Base-by-base conservation (phyloP, 2,113 vertebrate genomes). In the Notothenia coriiceps region DNA sequence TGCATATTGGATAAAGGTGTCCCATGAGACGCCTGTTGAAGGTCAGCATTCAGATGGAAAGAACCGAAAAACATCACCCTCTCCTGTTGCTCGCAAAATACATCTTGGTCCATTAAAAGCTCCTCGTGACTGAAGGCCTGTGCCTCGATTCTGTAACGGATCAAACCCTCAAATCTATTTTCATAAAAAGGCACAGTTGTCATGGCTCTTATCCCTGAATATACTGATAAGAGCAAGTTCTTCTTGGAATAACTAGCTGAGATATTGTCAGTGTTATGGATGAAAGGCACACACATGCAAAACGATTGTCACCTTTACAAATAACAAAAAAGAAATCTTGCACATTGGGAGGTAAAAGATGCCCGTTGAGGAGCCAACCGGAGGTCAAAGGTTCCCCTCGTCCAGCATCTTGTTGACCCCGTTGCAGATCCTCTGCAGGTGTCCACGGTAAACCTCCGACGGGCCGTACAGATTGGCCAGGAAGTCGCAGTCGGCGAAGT, bases 371-470 rank as follows among this genome's bases (percentile, higher is more conserved):
- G 20, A 60, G 68, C 52, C 29, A 6, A 3, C 20, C 14, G 12
- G 79, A 62, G 89, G 86, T 98, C 96, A 98, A 65, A 99, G 95
- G 94, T 75, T 97, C 10, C 94, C 97, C 15, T 98, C 97, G 0
- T 99, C 98, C 10, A 99, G 91, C 97, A 99, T 96, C 89, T 96
- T 95, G 92, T 96, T 96, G 5, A 99, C 89, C 0, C 97, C 97
- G 0, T 96, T 97, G 0, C 97, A 98, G 93, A 99, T 97, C 68
- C 94, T 90, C 83, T 92, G 79, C 74, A 98, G 94, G 93, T 98
- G 96, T 2, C 73, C 85, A 33, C 95, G 90, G 78, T 98, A 99
- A n/a, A 97, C 96, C 88, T 98, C 97, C 0, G 95, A 76, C 0
- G 97, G 96, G 46, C 97, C 90, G 1, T 98, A 99, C 0, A 99